These are phyloP conservation scores for Habroteleia sp. DNA, from an alignment of 2,888 invertebrate species.

Conservation along the genomic window DNA sequence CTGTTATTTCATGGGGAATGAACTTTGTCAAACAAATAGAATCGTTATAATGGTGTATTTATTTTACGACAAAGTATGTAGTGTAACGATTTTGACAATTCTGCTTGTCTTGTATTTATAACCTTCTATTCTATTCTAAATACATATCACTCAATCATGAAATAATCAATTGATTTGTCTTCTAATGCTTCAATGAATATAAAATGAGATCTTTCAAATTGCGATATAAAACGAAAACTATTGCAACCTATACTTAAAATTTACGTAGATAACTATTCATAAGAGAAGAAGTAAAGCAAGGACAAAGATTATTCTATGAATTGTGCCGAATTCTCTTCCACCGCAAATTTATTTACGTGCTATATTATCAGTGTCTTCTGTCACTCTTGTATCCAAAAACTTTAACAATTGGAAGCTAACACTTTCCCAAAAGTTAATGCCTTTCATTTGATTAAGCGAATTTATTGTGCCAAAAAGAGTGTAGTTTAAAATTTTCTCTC, in stretches of 20 bases:
- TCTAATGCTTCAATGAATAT: no score
- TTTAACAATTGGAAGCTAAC: slow-evolving; percentile 40
- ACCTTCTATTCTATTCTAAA: slow-evolving; percentile 4
- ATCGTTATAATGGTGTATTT: slow-evolving; percentile 7
- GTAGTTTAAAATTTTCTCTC: not conserved
- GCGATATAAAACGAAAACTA: no score
- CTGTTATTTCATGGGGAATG: no score
- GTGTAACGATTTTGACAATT: slow-evolving; percentile 5
- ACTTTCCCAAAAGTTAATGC: slow-evolving; percentile 44
- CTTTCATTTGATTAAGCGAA: slow-evolving; percentile 39
- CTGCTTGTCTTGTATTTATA: slow-evolving; percentile 5
- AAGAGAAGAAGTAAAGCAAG: no score
- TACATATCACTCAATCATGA: no score
- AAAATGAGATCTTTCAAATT: no score
- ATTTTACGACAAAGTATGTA: not conserved
- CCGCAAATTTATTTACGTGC: slow-evolving; percentile 33
- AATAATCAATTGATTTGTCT: no score
- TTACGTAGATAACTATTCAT: no score
- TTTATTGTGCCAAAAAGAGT: slow-evolving; percentile 10
- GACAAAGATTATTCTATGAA: slow-evolving; percentile 3
- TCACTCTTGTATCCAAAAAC: slow-evolving; percentile 19
- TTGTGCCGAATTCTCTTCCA: no score
- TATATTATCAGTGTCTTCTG: slow-evolving; percentile 33
- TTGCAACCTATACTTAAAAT: no score
- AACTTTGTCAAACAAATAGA: no score